A percentile compares a stretch with the other conserved stretches of the same genome.
phyloP scores from a whole-genome alignment of 2,113 vertebrate species.

The Meleagris gallopavo region DNA sequence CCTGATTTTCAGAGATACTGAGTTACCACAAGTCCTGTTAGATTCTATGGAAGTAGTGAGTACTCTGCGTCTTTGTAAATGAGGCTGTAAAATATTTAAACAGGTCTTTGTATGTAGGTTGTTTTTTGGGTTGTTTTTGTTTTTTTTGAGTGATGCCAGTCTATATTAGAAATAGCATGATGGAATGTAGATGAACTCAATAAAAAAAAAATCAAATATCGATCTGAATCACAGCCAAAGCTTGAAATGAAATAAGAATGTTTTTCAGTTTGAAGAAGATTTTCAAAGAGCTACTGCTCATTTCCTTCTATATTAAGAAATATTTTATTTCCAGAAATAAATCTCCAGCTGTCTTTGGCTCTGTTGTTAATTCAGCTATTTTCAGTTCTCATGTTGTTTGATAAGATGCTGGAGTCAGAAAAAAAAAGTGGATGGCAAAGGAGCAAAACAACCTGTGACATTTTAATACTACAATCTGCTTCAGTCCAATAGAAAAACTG shows the following conservation, averaged over 20 bases:
- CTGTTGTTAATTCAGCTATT: neutral
- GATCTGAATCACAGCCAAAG: neutral
- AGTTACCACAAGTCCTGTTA: slow-evolving; percentile 46
- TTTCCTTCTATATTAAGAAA: neutral
- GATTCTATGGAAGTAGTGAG: slow-evolving; percentile 6
- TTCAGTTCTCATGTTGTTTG: neutral
- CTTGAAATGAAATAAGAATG: neutral
- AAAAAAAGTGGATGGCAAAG: neutral
- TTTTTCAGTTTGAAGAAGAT: neutral
- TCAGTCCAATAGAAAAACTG: neutral
- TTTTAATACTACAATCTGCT: neutral
- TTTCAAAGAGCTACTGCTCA: neutral
- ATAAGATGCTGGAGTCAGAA: neutral
- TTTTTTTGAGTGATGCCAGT: neutral
- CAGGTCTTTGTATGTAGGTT: neutral
- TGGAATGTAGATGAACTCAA: neutral
- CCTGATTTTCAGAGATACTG: slow-evolving; percentile 47
- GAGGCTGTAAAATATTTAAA: slow-evolving; percentile 26
- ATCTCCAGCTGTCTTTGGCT: neutral
- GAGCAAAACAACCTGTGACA: neutral
- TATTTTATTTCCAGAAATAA: neutral
- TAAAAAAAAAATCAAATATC: neutral
- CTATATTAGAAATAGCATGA: neutral
- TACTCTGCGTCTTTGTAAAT: slow-evolving; percentile 32
- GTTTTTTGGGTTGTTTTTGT: too few relatives aligned